Evolutionary conservation across 2,113 vertebrate species (phyloP).

Genomic region (Cyanoramphus novaezelandiae): DNA sequence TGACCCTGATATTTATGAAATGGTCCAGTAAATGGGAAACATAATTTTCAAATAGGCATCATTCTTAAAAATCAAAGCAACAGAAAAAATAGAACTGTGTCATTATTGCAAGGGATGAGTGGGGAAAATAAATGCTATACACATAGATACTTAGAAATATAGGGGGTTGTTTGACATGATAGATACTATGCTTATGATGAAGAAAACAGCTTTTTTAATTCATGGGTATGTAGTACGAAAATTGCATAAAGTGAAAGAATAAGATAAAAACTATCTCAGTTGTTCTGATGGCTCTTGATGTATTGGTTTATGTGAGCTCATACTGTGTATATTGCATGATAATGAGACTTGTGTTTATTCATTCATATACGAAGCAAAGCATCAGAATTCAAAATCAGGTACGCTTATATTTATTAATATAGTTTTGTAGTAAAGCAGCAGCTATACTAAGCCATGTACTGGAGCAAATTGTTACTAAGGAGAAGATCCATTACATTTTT

Average conservation of each 20-base stretch:
- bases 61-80: neutral
- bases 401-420: neutral
- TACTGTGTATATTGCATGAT: neutral
- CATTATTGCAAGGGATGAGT: neutral
- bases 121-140: neutral
- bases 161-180: neutral
- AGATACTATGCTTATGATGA: neutral
- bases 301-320: neutral
- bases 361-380: neutral
- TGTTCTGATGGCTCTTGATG: neutral
- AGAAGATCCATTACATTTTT: conserved; percentile 36
- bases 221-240: neutral
- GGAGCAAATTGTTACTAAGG: neutral
- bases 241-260: neutral
- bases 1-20: neutral
- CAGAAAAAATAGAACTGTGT: neutral
- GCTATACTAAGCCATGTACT: neutral
- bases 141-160: neutral
- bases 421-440: neutral
- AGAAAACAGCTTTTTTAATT: neutral
- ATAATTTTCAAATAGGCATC: neutral
- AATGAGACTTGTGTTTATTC: conserved; percentile 16
- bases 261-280: neutral
- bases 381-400: neutral
- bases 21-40: neutral